Evolutionary conservation across 1,140 invertebrate genomes (phyloP), one percentile per base, ranked within the genome.

Genomic region (Trypoxylus dichotomus): DNA sequence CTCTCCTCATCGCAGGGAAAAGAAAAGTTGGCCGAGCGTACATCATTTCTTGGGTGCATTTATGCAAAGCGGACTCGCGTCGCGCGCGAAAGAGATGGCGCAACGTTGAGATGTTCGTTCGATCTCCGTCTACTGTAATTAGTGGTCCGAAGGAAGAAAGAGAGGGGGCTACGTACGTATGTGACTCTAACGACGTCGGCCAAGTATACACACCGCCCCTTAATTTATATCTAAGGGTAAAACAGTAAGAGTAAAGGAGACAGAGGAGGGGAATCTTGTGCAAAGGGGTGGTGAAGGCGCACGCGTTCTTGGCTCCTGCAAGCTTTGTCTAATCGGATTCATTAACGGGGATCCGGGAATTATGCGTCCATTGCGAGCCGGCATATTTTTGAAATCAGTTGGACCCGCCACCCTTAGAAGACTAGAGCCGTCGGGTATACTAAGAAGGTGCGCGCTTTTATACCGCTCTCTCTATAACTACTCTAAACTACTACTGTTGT

Each of bases 251-350:
- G 84, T 82, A 81, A 81, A 78, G 77, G 78, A 76, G 75, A 76
- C 29, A 76, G 78, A 76, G 75, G 68, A 76, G 83, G 79, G 58
- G 76, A 83, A 83, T 82, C 81, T 81, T 83, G 80, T 80, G 77
- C 79, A 79, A 54, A 83, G 83, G 82, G 83, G 82, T 81, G 77
- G 83, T 80, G 80, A 82, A 83, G 83, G 85, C 86, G 86, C 86
- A 84, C 85, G 86, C 86, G 86, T 86, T 83, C 84, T 86, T 83
- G 83, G 80, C 80, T 82, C 85, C 82, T 82, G 82, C 83, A 84
- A 83, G 86, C 87, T 87, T 87, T 87, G 87, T 87, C 87, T 87
- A 88, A 88, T 88, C 87, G 86, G 87, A 88, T 88, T 87, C 87
- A 88, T 88, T 88, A 88, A 87, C 87, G 85, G 85, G 83, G 85